Percentiles rank a stretch among this genome's conserved stretches.
Evolutionary conservation across 2,113 vertebrate species (phyloP).

Genomic region (Numida meleagris): DNA sequence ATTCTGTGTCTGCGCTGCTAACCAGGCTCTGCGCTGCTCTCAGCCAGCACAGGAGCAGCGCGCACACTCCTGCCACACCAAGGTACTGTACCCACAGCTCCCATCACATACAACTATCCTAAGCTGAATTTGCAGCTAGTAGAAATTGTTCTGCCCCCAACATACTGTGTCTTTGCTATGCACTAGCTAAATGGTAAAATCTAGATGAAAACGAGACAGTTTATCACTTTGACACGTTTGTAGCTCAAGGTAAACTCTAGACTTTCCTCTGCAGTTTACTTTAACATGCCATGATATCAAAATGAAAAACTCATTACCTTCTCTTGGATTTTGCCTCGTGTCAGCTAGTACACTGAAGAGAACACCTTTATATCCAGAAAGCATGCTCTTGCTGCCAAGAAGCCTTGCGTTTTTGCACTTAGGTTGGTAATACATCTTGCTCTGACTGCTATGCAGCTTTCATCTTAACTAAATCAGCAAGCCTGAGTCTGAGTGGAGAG

Average conservation of each 20-base stretch:
- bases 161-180: not conserved
- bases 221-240: not conserved
- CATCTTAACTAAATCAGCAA: not conserved
- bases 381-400: not conserved
- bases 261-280: not conserved
- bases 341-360: not conserved
- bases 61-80: not conserved
- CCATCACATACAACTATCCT: fast-evolving
- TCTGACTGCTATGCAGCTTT: not conserved
- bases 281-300: not conserved
- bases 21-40: not conserved
- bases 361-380: not conserved
- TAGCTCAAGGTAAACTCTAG: not conserved
- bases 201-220: not conserved
- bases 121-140: not conserved
- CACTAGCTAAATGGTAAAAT: not conserved
- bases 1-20: not conserved
- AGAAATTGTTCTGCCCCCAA: not conserved
- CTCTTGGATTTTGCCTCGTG: not conserved
- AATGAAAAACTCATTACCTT: not conserved
- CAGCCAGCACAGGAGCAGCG: not conserved
- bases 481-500: fast-evolving
- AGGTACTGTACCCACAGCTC: not conserved
- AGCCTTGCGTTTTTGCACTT: fast-evolving
- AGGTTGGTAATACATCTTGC: fast-evolving